Conservation (phyloP, 2,113 vertebrate species). For the Hippocampus abdominalis region DNA sequence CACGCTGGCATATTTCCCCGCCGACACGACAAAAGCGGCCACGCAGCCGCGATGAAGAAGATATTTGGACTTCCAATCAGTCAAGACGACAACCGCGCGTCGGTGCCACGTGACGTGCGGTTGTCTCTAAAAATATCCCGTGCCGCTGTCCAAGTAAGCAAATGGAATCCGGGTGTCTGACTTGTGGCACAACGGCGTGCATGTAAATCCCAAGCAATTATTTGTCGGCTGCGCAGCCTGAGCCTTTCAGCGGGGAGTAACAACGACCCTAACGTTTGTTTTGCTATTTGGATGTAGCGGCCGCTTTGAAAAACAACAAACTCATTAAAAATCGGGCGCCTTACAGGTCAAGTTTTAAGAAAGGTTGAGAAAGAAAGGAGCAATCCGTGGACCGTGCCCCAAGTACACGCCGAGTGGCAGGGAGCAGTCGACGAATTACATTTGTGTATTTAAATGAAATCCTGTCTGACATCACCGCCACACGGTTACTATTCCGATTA, state of each 20-base stretch:
- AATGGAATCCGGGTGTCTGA: conserved; percentile 14
- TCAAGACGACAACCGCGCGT: conserved; percentile 40
- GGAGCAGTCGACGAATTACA: background rate
- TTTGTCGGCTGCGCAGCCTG: background rate
- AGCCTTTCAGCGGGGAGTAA: background rate
- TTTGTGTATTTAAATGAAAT: background rate
- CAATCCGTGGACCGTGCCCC: background rate
- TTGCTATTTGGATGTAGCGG: background rate
- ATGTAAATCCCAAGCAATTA: background rate
- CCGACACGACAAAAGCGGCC: conserved; percentile 50
- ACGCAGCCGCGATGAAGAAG: conserved; percentile 25
- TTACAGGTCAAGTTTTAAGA: background rate
- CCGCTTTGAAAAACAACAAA: background rate
- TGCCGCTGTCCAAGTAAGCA: conserved; percentile 9
- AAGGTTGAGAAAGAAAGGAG: background rate
- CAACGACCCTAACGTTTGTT: background rate
- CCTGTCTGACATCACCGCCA: background rate
- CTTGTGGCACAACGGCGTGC: conserved; percentile 4
- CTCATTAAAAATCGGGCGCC: background rate
- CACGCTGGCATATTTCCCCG: conserved; percentile 27
- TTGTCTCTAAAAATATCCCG: conserved; percentile 36
- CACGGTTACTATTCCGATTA: background rate
- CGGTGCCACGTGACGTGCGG: too few species aligned
- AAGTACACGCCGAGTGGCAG: background rate
- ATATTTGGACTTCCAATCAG: conserved; percentile 52